Evolutionary conservation across 1,140 invertebrate species (phyloP).

Genomic region (Halesus radiatus): DNA sequence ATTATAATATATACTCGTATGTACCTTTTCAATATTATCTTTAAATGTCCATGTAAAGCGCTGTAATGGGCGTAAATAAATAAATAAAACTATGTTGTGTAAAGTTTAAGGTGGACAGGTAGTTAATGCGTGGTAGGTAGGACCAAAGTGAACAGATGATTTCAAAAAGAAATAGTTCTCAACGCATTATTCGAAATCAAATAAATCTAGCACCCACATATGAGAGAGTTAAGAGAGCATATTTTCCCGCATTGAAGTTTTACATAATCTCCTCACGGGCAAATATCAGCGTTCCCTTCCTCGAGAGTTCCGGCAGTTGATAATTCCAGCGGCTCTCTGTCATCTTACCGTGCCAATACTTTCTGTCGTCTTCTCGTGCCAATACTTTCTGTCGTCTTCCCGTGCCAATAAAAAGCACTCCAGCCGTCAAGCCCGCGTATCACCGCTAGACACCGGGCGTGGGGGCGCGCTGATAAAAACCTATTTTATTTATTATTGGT

Average conservation of each 20-base stretch:
- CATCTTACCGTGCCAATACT: background rate
- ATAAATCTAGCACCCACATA: too few relatives aligned
- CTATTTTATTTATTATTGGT: slow-evolving; percentile 58
- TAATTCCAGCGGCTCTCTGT: slow-evolving; percentile 44
- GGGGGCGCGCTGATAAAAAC: slow-evolving; percentile 56
- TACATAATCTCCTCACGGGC: background rate
- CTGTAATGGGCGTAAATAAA: too few relatives aligned
- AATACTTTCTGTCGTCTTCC: slow-evolving; percentile 29
- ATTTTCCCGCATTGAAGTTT: background rate
- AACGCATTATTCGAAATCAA: too few relatives aligned
- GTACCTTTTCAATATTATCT: too few relatives aligned
- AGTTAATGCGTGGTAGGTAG: too few relatives aligned
- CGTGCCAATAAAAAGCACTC: slow-evolving; percentile 50
- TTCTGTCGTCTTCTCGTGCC: slow-evolving; percentile 4
- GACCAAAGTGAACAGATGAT: too few relatives aligned
- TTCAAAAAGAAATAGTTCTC: too few relatives aligned
- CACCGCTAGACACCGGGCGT: slow-evolving; percentile 39
- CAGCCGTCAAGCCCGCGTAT: slow-evolving; percentile 47
- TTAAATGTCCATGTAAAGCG: too few relatives aligned
- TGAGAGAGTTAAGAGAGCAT: background rate
- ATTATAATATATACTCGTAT: too few relatives aligned
- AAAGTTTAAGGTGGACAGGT: too few relatives aligned
- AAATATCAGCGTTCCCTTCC: background rate
- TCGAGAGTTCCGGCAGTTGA: slow-evolving; percentile 27
- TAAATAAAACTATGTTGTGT: too few relatives aligned